Evolutionary conservation across 2,797 vertebrate species (phyloP).

Genomic region (Choloepus didactylus): DNA sequence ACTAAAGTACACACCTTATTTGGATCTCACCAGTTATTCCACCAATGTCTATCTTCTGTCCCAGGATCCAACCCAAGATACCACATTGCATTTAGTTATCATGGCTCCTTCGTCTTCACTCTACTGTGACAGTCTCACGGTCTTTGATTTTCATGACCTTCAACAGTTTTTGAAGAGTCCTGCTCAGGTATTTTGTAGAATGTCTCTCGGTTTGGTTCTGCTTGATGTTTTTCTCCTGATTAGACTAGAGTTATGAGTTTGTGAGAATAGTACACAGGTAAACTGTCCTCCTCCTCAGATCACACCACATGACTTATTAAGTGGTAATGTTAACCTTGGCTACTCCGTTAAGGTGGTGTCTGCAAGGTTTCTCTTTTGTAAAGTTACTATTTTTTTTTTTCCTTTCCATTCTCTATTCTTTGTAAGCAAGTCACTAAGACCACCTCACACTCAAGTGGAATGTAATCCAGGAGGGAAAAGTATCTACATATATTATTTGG

Average conservation of each 20-base stretch:
- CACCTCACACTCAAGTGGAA: not conserved
- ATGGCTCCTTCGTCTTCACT: not conserved
- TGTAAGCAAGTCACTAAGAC: not conserved
- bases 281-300: not conserved
- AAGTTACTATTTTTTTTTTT: conserved; percentile 37
- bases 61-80: not conserved
- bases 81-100: not conserved
- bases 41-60: not conserved
- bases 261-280: not conserved
- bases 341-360: not conserved
- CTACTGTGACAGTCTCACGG: not conserved
- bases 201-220: not conserved
- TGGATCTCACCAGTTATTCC: not conserved
- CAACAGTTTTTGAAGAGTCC: conserved; percentile 57
- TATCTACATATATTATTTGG: not conserved
- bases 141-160: conserved; percentile 29
- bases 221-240: conserved; percentile 23
- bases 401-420: not conserved
- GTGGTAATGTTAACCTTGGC: not conserved
- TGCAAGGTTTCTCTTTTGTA: not conserved
- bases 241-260: not conserved
- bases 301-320: not conserved
- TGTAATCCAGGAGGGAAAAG: not conserved
- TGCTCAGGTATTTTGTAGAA: not conserved
- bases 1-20: conserved; percentile 13